Percentiles rank a stretch among this genome's conserved stretches.
These are phyloP conservation scores for Poecilia velifera DNA, from an alignment of 2,797 vertebrate genomes.

Conservation along the genomic window DNA sequence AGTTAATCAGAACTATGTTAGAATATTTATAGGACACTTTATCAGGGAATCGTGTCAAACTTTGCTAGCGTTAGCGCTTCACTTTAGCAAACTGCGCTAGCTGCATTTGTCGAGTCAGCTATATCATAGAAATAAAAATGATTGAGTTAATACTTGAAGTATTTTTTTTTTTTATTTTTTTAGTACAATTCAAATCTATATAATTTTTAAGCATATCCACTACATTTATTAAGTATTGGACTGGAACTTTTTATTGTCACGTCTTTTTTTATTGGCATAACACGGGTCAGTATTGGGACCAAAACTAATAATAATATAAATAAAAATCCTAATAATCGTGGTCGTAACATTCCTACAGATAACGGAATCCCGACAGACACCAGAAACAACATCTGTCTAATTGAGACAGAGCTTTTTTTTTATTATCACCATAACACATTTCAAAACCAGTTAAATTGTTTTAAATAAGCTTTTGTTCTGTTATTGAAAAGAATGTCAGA, in stretches of 20 bases:
- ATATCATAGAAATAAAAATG: too few relatives aligned
- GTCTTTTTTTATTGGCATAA: background rate
- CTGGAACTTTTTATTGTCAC: background rate
- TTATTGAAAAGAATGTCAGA: slow-evolving; percentile 22
- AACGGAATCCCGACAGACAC: slow-evolving; percentile 16
- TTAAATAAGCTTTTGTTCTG: slow-evolving; percentile 11
- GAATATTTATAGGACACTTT: background rate
- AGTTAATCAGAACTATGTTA: background rate
- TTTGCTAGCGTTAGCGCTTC: background rate
- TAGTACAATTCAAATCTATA: background rate
- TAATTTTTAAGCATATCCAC: background rate
- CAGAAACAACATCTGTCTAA: background rate
- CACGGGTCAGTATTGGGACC: slow-evolving; percentile 6
- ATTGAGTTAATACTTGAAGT: background rate
- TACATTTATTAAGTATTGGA: background rate
- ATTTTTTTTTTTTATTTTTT: background rate
- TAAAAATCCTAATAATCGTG: background rate
- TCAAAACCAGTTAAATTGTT: slow-evolving; percentile 16
- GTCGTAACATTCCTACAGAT: background rate
- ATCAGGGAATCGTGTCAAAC: background rate
- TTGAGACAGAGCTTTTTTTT: slow-evolving; percentile 1
- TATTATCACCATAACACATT: slow-evolving; percentile 6
- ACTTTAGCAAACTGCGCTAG: background rate
- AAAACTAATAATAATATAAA: background rate
- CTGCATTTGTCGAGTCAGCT: too few relatives aligned